These are phyloP conservation scores for Philonicus albiceps DNA, from an alignment of 2,888 invertebrate genomes.

Conservation along the genomic window DNA sequence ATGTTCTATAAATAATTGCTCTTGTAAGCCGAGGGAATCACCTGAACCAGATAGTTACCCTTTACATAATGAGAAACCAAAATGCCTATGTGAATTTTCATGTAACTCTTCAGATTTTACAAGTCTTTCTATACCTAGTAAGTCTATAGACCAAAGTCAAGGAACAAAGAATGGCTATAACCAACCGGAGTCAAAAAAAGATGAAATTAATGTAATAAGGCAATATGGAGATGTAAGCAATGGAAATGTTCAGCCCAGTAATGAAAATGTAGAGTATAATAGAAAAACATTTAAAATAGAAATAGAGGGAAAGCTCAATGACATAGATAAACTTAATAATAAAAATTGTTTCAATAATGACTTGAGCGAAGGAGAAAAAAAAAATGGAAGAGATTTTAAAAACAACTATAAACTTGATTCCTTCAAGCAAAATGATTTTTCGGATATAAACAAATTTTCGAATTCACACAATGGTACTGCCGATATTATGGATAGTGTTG, in stretches of 20 bases:
- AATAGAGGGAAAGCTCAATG: neutral
- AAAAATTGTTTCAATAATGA: slow-evolving; percentile 1
- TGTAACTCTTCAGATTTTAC: slow-evolving; percentile 43
- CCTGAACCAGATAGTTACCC: slow-evolving; percentile 44
- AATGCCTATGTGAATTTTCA: slow-evolving; percentile 29
- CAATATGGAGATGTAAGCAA: neutral
- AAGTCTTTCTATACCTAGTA: neutral
- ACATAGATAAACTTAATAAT: neutral
- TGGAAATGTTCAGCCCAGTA: neutral
- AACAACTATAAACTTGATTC: neutral
- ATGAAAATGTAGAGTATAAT: neutral
- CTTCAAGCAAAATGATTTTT: slow-evolving; percentile 14
- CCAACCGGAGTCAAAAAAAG: neutral
- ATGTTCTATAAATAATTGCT: slow-evolving; percentile 61
- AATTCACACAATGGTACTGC: neutral
- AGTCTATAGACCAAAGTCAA: neutral
- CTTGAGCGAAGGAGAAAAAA: neutral
- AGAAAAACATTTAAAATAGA: slow-evolving; percentile 8
- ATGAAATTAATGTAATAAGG: neutral
- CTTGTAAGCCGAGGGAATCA: slow-evolving; percentile 55
- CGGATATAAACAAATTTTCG: neutral
- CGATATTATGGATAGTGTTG: neutral
- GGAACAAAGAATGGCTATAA: neutral
- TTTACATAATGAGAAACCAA: neutral
- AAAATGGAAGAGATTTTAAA: neutral